Percentiles rank a stretch among this genome's conserved stretches.
Conservation (phyloP, 2,113 vertebrate species). For the Chloropsis cyanopogon region DNA sequence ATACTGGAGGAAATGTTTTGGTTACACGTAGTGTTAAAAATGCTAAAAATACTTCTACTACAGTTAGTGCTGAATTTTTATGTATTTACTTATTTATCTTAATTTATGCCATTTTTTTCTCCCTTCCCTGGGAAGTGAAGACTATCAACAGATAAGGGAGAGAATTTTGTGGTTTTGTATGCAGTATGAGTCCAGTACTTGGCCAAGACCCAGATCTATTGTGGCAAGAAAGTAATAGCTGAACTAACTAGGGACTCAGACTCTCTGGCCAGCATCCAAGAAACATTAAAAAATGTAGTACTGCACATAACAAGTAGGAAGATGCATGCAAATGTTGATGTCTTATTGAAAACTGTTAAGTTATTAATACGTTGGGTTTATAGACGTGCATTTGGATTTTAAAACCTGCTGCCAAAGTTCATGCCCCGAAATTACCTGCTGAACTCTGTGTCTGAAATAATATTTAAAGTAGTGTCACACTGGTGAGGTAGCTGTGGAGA, state of each 20-base stretch:
- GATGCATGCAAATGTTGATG: conserved; percentile 78
- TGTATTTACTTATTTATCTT: conserved; percentile 23
- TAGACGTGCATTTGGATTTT: conserved; percentile 47
- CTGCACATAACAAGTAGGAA: conserved; percentile 78
- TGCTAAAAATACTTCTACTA: not conserved
- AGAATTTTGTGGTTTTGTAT: conserved; percentile 66
- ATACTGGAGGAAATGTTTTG: conserved; percentile 28
- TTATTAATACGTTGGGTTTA: conserved; percentile 76
- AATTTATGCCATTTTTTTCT: not conserved
- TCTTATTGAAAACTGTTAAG: conserved; percentile 77
- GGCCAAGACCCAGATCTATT: conserved; percentile 76
- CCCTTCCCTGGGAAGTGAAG: not conserved
- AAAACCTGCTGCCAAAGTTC: conserved; percentile 20
- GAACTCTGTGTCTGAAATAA: not conserved
- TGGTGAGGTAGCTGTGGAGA: not conserved
- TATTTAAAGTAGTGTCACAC: not conserved
- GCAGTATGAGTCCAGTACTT: conserved; percentile 74
- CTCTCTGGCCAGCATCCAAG: conserved; percentile 76
- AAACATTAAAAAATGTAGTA: conserved; percentile 75
- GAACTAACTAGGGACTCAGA: conserved; percentile 79
- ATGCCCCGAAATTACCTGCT: conserved; percentile 1
- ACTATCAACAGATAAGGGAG: conserved; percentile 64
- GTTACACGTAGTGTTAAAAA: conserved; percentile 24
- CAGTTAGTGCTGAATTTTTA: not conserved
- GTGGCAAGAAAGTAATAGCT: conserved; percentile 80